Conservation (phyloP, 2,888 invertebrate genomes). For the Pharmacophagus antenor region DNA sequence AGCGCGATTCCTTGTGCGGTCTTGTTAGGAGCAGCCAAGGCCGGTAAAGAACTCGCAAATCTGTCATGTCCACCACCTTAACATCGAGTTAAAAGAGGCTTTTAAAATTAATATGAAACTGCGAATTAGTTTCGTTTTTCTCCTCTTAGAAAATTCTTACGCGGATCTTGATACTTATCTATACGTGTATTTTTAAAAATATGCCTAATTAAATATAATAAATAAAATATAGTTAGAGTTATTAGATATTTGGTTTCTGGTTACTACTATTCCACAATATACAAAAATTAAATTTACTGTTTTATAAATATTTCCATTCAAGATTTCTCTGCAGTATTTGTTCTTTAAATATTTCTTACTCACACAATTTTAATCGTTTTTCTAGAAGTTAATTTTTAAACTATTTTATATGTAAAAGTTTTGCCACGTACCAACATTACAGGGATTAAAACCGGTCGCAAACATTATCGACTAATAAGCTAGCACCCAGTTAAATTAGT, state of each 20-base stretch:
- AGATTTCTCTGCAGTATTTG: not conserved
- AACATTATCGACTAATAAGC: constrained; percentile 30
- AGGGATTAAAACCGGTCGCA: constrained; percentile 21
- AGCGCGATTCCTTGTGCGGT: constrained; percentile 35
- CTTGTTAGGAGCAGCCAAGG: constrained; percentile 42
- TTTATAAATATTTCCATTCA: not conserved
- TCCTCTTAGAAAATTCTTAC: not conserved
- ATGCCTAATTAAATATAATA: no score
- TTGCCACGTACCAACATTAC: constrained; percentile 10
- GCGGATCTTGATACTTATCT: not conserved
- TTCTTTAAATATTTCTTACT: not conserved
- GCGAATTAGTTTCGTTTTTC: not conserved
- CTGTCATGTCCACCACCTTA: constrained; percentile 41
- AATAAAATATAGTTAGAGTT: no score
- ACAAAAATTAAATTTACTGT: no score
- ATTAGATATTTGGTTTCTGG: no score
- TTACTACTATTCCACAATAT: no score
- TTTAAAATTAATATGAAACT: constrained; percentile 28
- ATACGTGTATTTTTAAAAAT: no score
- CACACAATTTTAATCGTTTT: not conserved
- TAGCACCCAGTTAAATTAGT: constrained; percentile 23
- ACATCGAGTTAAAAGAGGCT: constrained; percentile 32
- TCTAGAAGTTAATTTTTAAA: not conserved
- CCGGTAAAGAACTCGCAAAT: constrained; percentile 44
- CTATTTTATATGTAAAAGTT: not conserved